Percentiles rank a stretch among this genome's conserved stretches.
Evolutionary conservation across 2,888 invertebrate genomes (phyloP).

Genomic region (Buathra laborator): DNA sequence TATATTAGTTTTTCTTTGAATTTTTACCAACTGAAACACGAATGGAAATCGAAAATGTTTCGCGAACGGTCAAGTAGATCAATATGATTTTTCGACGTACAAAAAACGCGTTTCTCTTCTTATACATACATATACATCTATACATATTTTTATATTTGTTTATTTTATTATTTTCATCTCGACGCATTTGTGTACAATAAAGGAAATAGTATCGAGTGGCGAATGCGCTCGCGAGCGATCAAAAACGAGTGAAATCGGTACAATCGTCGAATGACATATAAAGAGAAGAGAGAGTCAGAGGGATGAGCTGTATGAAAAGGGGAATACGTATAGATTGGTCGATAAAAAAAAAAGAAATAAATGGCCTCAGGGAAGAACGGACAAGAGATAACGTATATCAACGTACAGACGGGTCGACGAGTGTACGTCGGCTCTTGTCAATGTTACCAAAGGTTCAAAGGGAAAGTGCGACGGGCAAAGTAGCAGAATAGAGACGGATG

Average conservation of each 20-base stretch:
- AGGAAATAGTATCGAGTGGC: slow-evolving; percentile 13
- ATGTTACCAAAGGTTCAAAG: slow-evolving; percentile 53
- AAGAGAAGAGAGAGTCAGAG: slow-evolving; percentile 19
- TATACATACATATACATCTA: neutral
- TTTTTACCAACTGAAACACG: neutral
- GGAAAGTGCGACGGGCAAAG: slow-evolving; percentile 21
- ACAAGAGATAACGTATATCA: slow-evolving; percentile 58
- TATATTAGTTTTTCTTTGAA: neutral
- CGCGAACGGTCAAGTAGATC: neutral
- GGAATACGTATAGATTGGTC: slow-evolving; percentile 40
- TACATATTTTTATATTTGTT: neutral
- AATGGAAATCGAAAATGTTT: neutral
- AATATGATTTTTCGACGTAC: neutral
- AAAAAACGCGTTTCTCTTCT: neutral
- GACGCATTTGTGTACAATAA: slow-evolving; percentile 25
- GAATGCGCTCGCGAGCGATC: slow-evolving; percentile 21
- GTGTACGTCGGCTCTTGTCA: slow-evolving; percentile 50
- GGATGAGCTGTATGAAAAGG: slow-evolving; percentile 7
- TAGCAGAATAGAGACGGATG: slow-evolving; percentile 25
- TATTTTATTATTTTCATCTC: slow-evolving; percentile 5
- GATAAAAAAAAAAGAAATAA: slow-evolving; percentile 19
- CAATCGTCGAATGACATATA: slow-evolving; percentile 28
- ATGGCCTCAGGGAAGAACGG: slow-evolving; percentile 39
- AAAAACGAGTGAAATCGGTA: slow-evolving; percentile 38
- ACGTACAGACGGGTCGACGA: slow-evolving; percentile 45